Conservation (phyloP, 2,113 vertebrate genomes). For the Bubo bubo region DNA sequence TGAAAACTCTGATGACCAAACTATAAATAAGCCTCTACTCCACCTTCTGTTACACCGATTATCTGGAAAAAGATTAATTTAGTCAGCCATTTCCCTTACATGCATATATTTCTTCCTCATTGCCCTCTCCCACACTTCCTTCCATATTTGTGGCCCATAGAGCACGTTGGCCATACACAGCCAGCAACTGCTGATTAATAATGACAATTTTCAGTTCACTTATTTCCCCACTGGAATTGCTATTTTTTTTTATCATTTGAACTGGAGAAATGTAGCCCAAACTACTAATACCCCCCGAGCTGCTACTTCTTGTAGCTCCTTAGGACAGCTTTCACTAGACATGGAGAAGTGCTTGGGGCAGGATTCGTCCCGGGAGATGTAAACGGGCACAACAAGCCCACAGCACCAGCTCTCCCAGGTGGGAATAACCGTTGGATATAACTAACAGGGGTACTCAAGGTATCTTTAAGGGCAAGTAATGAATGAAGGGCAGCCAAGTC, state of each 20-base stretch:
- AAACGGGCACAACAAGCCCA: background rate
- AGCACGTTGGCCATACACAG: background rate
- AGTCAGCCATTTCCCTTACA: background rate
- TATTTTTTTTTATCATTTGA: background rate
- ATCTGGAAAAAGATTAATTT: background rate
- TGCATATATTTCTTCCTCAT: background rate
- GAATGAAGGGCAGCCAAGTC: background rate
- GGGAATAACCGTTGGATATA: background rate
- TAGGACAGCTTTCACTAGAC: background rate
- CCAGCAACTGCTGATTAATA: background rate
- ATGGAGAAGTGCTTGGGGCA: background rate
- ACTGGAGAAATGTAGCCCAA: background rate
- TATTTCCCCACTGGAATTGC: background rate
- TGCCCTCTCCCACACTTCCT: background rate
- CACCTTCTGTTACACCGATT: background rate
- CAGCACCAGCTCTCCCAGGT: background rate
- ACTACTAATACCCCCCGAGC: background rate
- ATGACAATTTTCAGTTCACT: background rate
- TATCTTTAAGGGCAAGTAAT: background rate
- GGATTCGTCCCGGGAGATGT: background rate
- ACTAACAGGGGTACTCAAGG: background rate
- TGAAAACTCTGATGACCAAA: background rate
- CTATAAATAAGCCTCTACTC: background rate
- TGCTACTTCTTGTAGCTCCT: background rate
- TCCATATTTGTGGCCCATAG: background rate